Evolutionary conservation across 2,113 vertebrate genomes (phyloP).

Genomic region (Formicarius rufipectus): DNA sequence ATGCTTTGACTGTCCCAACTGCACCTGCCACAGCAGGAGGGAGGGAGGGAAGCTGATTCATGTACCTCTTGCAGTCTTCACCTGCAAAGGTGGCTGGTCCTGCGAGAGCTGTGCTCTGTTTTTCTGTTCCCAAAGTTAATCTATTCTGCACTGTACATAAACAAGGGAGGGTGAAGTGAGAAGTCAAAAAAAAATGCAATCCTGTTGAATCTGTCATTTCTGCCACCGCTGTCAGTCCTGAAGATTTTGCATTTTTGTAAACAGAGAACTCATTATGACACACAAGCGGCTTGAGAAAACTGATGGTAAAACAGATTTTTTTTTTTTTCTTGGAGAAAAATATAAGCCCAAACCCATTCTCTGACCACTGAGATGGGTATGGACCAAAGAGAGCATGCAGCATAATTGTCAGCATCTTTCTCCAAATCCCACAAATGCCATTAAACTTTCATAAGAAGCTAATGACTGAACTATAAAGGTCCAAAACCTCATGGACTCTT

Average conservation of each 20-base stretch:
- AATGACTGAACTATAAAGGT: not conserved
- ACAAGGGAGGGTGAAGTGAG: not conserved
- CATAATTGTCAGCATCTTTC: not conserved
- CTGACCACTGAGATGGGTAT: not conserved
- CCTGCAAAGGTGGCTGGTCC: not conserved
- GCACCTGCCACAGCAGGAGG: not conserved
- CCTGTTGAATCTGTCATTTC: conserved; percentile 8
- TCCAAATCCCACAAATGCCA: not conserved
- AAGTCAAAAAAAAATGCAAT: conserved; percentile 11
- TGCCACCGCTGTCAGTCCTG: conserved; percentile 2
- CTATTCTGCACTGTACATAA: not conserved
- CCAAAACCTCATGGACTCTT: not conserved
- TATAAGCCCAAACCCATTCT: not conserved
- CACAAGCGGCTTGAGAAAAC: not conserved
- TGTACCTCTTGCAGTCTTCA: fast-evolving
- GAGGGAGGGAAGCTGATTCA: not conserved
- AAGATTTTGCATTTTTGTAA: conserved; percentile 22
- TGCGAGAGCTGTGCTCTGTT: not conserved
- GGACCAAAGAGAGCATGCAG: not conserved
- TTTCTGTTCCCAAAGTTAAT: not conserved
- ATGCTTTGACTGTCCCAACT: not conserved
- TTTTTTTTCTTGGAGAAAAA: not conserved
- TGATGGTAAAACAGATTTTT: not conserved
- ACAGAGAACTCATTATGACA: conserved; percentile 1
- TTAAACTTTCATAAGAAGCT: not conserved